These are phyloP conservation scores for Drosophila albomicans DNA, from an alignment of 1,140 invertebrate genomes.

Conservation along the genomic window DNA sequence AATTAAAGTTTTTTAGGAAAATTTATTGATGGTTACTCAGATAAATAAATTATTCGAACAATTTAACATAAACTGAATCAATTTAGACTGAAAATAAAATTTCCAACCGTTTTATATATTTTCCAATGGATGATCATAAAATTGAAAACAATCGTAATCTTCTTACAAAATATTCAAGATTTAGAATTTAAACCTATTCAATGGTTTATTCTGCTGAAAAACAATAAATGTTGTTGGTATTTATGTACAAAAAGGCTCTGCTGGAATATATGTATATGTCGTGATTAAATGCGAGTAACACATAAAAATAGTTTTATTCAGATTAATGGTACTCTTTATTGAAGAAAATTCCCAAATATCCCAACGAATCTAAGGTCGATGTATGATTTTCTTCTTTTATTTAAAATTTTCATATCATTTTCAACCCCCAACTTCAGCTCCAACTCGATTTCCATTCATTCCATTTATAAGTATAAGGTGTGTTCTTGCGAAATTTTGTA, in stretches of 20 bases:
- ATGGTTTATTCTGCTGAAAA: too few relatives aligned
- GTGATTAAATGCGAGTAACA: too few relatives aligned
- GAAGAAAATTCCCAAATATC: not conserved
- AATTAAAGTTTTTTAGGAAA: not conserved
- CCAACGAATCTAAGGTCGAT: not conserved
- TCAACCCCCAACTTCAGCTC: conserved; percentile 38
- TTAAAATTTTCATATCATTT: conserved; percentile 67
- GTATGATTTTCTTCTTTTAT: conserved; percentile 68
- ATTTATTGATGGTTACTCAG: not conserved
- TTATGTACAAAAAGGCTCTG: too few relatives aligned
- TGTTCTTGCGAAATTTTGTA: conserved; percentile 59
- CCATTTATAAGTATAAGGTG: conserved; percentile 54
- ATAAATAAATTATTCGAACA: not conserved
- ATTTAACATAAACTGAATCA: too few relatives aligned
- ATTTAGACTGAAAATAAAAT: too few relatives aligned
- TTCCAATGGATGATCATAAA: not conserved
- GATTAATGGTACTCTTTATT: too few relatives aligned
- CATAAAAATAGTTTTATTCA: too few relatives aligned
- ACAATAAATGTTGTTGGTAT: too few relatives aligned
- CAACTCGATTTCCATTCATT: conserved; percentile 36
- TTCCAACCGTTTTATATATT: not conserved
- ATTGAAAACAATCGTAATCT: not conserved
- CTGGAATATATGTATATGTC: too few relatives aligned
- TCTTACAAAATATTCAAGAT: not conserved
- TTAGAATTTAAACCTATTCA: not conserved